phyloP scores from a whole-genome alignment of 2,797 vertebrate species.

The Triplophysa yarkandensis region DNA sequence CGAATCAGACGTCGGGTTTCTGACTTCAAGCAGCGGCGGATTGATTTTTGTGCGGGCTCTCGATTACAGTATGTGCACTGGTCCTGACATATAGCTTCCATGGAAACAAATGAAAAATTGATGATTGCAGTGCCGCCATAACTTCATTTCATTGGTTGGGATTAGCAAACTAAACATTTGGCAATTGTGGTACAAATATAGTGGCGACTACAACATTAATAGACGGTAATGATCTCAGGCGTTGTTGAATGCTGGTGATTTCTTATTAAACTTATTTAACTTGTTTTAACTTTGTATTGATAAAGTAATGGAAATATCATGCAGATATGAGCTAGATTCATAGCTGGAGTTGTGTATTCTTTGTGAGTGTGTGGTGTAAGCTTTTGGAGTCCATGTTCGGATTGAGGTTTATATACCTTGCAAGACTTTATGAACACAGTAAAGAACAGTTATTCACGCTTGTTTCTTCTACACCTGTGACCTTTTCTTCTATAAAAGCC shows the following conservation, averaged over 20 bases:
- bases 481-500: too few species aligned
- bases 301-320: not conserved
- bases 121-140: constrained; percentile 21
- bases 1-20: constrained; percentile 28
- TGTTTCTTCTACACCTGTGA: too few species aligned
- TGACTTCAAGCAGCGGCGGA: constrained; percentile 43
- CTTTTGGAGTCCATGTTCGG: too few species aligned
- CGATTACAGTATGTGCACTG: constrained; percentile 42
- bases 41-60: constrained; percentile 43
- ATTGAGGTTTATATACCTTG: too few species aligned
- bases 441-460: too few species aligned
- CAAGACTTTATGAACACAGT: too few species aligned
- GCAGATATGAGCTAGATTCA: not conserved
- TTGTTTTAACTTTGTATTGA: not conserved
- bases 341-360: too few species aligned
- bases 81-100: constrained; percentile 29
- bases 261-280: not conserved
- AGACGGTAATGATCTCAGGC: not conserved
- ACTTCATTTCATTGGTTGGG: constrained; percentile 6
- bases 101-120: constrained; percentile 35
- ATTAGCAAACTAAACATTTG: constrained; percentile 15
- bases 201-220: not conserved
- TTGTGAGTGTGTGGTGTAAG: too few species aligned
- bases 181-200: not conserved
- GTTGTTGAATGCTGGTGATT: not conserved